These are phyloP conservation scores for Panthera leo DNA, from an alignment of 2,113 vertebrate species.

Conservation along the genomic window DNA sequence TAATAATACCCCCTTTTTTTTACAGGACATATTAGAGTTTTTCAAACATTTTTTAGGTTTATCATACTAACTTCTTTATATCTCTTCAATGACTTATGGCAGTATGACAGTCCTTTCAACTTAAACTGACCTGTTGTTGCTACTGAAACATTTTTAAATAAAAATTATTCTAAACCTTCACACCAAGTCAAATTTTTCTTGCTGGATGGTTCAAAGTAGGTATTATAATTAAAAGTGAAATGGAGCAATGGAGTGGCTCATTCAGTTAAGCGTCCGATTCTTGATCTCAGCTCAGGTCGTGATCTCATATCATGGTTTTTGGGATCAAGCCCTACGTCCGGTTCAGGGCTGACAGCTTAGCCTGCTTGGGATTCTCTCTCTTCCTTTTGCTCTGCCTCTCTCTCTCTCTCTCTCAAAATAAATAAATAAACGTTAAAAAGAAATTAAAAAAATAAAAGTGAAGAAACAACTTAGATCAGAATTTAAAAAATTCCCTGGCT, in stretches of 20 bases:
- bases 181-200: neutral
- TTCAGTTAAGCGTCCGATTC: too few species aligned
- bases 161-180: conserved; percentile 36
- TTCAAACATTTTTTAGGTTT: neutral
- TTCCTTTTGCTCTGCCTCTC: too few species aligned
- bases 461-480: conserved; percentile 46
- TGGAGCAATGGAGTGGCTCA: neutral
- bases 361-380: too few species aligned
- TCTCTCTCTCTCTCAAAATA: too few species aligned
- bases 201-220: neutral
- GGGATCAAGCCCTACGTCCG: too few species aligned
- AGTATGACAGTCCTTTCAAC: neutral
- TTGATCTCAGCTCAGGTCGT: too few species aligned
- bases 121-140: neutral
- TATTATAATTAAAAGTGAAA: neutral
- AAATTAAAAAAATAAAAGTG: neutral
- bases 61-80: neutral
- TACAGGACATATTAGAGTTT: neutral
- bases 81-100: neutral
- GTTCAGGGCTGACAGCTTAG: too few species aligned
- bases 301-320: too few species aligned
- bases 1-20: neutral
- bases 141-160: neutral
- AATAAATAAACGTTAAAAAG: too few species aligned
- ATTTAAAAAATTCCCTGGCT: neutral